phyloP scores from a whole-genome alignment of 2,888 invertebrate genomes.

The Acanthococcus lagerstroemiae region DNA sequence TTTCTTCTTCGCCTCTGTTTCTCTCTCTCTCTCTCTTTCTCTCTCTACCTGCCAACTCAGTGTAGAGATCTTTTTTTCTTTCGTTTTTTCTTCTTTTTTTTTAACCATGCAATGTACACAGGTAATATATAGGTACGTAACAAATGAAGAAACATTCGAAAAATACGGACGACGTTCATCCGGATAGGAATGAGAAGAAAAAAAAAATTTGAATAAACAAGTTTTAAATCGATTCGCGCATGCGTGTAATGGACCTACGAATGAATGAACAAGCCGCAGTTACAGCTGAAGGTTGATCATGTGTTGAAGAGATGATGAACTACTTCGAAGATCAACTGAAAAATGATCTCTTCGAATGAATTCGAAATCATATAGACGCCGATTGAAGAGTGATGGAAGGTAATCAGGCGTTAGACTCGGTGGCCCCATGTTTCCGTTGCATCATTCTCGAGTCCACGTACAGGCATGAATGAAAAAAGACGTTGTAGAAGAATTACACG shows the following conservation, averaged over 20 bases:
- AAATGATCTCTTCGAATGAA: too few species aligned
- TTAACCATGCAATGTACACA: neutral
- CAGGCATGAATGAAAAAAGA: too few species aligned
- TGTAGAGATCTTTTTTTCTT: too few species aligned
- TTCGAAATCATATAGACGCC: too few species aligned
- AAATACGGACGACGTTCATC: neutral
- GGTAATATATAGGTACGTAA: neutral
- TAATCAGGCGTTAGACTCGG: too few species aligned
- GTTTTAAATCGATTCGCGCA: constrained; percentile 26
- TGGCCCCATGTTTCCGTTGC: too few species aligned
- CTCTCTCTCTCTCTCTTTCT: neutral
- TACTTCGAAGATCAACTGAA: too few species aligned
- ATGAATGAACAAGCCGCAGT: constrained; percentile 19
- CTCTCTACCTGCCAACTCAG: too few species aligned
- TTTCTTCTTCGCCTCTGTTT: neutral
- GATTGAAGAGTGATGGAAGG: too few species aligned
- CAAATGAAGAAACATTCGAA: constrained; percentile 3
- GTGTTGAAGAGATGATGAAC: too few species aligned
- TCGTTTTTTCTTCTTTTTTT: neutral
- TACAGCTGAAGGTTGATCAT: constrained; percentile 20
- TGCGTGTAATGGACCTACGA: constrained; percentile 18
- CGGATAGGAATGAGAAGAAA: neutral
- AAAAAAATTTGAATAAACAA: constrained; percentile 26
- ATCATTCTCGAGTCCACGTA: too few species aligned
- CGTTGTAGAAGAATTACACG: too few species aligned